Evolutionary conservation across 2,113 vertebrate genomes (phyloP).

Genomic region (Cyprinodon tularosa): DNA sequence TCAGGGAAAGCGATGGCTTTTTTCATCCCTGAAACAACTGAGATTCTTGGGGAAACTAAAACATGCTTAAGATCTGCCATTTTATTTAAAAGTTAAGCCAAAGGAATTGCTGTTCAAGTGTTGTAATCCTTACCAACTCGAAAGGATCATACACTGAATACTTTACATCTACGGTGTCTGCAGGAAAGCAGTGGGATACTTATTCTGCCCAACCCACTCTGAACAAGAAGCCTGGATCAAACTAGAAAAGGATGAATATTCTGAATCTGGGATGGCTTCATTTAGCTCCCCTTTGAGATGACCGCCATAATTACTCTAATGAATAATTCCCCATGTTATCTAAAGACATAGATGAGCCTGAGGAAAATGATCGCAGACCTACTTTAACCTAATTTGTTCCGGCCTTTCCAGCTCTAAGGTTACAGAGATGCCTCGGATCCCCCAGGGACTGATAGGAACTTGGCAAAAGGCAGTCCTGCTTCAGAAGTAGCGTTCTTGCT

Average conservation of each 20-base stretch:
- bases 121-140: background rate
- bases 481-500: constrained; percentile 20
- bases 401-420: constrained; percentile 21
- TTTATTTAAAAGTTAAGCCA: background rate
- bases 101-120: background rate
- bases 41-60: too few species aligned
- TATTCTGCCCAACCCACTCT: background rate
- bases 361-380: constrained; percentile 12
- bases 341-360: constrained; percentile 17
- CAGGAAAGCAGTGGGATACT: background rate
- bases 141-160: background rate
- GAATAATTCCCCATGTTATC: constrained; percentile 48
- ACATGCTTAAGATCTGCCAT: background rate
- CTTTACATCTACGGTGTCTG: background rate
- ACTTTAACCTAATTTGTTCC: constrained; percentile 33
- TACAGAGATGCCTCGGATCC: constrained; percentile 29
- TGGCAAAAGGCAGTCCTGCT: background rate
- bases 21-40: background rate
- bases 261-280: constrained; percentile 14
- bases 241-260: background rate
- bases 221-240: background rate
- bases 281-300: constrained; percentile 38
- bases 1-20: background rate
- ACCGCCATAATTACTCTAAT: constrained; percentile 47
- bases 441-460: constrained; percentile 12